Base-by-base conservation (phyloP, 2,113 vertebrate genomes). In the Burhinus bistriatus region DNA sequence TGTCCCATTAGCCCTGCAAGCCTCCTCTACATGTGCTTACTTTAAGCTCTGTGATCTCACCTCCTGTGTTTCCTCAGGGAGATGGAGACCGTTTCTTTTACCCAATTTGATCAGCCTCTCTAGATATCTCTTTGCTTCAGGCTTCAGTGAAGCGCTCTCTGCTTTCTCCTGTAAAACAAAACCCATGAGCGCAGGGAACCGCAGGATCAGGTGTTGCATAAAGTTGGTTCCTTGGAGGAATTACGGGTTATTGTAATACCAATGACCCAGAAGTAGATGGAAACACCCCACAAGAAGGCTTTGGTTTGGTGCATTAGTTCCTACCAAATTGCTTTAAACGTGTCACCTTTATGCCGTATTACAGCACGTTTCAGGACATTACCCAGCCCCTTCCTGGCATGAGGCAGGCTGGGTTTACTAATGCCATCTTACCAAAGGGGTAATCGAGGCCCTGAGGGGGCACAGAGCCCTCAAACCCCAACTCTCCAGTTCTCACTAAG, bases 81-180 rank as follows among this genome's bases (percentile, higher is more conserved):
- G 98, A 90, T 99, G 99, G 5, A 99, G 99, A 9, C 99, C 99
- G 0, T 99, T 99, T 87, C 99, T 98, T 7, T 97, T 98, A 0
- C 99, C 99, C 88, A 99, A 83, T 80, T 99, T 99, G 94, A 99
- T 97, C 58, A 99, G 98, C 58, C 99, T 98, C 93, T 99, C 99
- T 94, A 99, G 98, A 87, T 99, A 99, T 7, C 99, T 98, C 20
- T 83, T 97, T 0, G 99, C 98, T 96, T 99, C 99, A 0, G 98
- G 96, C 25, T 96, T 97, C 87, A 99, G 93, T 2, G 97, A 96
- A 22, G 96, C 89, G 0, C 93, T 95, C 4, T 98, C 97, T 2
- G 98, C 54, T 57, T 99, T 99, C 65, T 99, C 97, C 99, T 99
- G 65, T 34, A 77, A 96, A 47, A 83, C 54, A 18, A 9, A 52